phyloP scores from a whole-genome alignment of 2,888 invertebrate genomes.

The Drosophila tripunctata region DNA sequence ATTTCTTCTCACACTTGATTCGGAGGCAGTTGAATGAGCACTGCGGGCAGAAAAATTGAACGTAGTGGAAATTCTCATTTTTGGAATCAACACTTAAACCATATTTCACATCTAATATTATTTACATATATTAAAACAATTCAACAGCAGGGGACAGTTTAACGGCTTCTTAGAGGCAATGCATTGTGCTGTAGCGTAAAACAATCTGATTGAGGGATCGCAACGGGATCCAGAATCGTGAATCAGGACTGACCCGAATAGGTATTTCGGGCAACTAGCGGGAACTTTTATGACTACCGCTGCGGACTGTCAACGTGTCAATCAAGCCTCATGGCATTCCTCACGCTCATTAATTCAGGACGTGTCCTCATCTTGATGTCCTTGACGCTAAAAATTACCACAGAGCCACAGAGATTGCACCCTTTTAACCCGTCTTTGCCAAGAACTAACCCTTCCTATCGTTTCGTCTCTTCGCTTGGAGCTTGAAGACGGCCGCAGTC shows the following conservation, averaged over 20 bases:
- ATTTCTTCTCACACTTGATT: background rate
- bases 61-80: background rate
- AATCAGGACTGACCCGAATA: constrained; percentile 39
- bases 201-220: constrained; percentile 74
- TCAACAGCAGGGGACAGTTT: constrained; percentile 50
- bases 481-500: constrained; percentile 37
- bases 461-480: constrained; percentile 26
- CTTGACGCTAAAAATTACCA: constrained; percentile 49
- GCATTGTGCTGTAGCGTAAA: constrained; percentile 30
- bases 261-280: constrained; percentile 20
- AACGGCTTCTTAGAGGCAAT: background rate
- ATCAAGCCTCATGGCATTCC: constrained; percentile 61
- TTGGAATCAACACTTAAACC: constrained; percentile 12
- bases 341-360: constrained; percentile 60
- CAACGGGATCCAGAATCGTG: constrained; percentile 67
- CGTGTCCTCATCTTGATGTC: constrained; percentile 58
- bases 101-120: constrained; percentile 10
- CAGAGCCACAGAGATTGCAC: constrained; percentile 41
- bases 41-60: background rate
- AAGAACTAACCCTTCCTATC: constrained; percentile 9
- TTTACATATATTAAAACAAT: constrained; percentile 55
- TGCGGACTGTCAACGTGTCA: constrained; percentile 81
- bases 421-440: constrained; percentile 28
- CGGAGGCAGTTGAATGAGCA: background rate
- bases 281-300: constrained; percentile 19